Percentiles rank a stretch among this genome's conserved stretches.
Evolutionary conservation across 2,113 vertebrate species (phyloP).

Genomic region (Sebastes schlegelii): DNA sequence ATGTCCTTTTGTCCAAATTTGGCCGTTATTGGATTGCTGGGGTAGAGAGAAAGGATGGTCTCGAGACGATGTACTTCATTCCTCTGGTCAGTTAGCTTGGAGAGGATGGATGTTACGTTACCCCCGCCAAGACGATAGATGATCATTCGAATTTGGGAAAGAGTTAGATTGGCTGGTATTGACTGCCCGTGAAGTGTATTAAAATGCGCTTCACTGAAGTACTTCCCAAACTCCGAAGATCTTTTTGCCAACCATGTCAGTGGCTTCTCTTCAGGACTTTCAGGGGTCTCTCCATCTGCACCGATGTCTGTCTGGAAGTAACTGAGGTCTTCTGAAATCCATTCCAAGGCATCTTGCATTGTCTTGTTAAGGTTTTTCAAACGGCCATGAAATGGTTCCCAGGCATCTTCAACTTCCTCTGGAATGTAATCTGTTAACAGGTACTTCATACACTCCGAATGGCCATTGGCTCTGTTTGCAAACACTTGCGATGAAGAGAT

Average conservation of each 20-base stretch:
- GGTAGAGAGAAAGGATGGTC: constrained; percentile 80
- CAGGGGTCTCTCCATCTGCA: constrained; percentile 55
- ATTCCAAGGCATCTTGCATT: constrained; percentile 83
- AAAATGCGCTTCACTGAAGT: constrained; percentile 68
- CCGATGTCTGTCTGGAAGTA: constrained; percentile 87
- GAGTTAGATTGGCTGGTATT: constrained; percentile 43
- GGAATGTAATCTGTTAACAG: constrained; percentile 85
- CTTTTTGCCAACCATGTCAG: constrained; percentile 82
- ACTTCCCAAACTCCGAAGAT: constrained; percentile 78
- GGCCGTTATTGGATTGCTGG: constrained; percentile 62
- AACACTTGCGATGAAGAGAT: constrained; percentile 81
- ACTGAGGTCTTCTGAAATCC: constrained; percentile 88
- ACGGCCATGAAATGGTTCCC: constrained; percentile 80
- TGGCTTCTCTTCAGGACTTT: constrained; percentile 71
- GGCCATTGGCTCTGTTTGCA: constrained; percentile 51
- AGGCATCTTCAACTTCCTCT: constrained; percentile 72
- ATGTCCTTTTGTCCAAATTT: constrained; percentile 80
- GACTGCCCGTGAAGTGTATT: background rate
- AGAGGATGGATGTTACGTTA: constrained; percentile 84
- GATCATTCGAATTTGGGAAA: constrained; percentile 79
- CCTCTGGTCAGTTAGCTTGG: constrained; percentile 78
- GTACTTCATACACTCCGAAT: constrained; percentile 81
- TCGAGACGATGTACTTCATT: constrained; percentile 71
- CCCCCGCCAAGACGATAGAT: constrained; percentile 85
- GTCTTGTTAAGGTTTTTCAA: constrained; percentile 82